These are phyloP conservation scores for Carassius carassius DNA, from an alignment of 2,113 vertebrate genomes.

Conservation along the genomic window DNA sequence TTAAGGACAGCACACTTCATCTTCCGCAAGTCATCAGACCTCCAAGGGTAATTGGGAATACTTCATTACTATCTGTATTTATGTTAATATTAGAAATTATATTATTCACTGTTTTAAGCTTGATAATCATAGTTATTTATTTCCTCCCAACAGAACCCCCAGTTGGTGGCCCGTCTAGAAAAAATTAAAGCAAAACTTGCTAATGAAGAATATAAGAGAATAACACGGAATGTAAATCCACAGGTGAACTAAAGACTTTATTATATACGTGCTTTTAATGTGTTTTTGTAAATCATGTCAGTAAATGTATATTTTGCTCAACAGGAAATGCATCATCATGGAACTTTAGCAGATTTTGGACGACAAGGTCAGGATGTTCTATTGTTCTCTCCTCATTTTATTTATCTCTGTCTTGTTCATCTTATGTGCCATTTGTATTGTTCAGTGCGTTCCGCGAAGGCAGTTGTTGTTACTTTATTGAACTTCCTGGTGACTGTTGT, in stretches of 20 bases:
- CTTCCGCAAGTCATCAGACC: constrained; percentile 83
- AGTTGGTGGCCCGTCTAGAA: constrained; percentile 89
- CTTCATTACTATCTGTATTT: background rate
- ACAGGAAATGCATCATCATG: constrained; percentile 75
- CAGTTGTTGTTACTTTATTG: constrained; percentile 85
- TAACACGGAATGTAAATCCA: constrained; percentile 87
- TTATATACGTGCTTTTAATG: background rate
- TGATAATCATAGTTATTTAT: background rate
- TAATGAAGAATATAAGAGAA: constrained; percentile 91
- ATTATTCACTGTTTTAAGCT: background rate
- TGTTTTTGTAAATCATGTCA: background rate
- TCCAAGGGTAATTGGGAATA: constrained; percentile 79
- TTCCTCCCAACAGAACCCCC: constrained; percentile 81
- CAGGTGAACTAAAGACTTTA: constrained; percentile 74
- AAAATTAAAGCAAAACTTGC: constrained; percentile 90
- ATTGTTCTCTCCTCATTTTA: background rate
- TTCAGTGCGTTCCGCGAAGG: constrained; percentile 87
- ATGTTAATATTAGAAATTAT: background rate
- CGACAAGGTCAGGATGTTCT: constrained; percentile 79
- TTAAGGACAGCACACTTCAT: constrained; percentile 85
- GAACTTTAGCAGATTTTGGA: constrained; percentile 84
- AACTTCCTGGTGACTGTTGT: constrained; percentile 93
- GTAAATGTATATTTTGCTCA: background rate
- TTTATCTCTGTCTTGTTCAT: background rate
- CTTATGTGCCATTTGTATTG: constrained; percentile 19